phyloP scores from a whole-genome alignment of 1,140 invertebrate genomes.

The Oryctes rhinoceros region DNA sequence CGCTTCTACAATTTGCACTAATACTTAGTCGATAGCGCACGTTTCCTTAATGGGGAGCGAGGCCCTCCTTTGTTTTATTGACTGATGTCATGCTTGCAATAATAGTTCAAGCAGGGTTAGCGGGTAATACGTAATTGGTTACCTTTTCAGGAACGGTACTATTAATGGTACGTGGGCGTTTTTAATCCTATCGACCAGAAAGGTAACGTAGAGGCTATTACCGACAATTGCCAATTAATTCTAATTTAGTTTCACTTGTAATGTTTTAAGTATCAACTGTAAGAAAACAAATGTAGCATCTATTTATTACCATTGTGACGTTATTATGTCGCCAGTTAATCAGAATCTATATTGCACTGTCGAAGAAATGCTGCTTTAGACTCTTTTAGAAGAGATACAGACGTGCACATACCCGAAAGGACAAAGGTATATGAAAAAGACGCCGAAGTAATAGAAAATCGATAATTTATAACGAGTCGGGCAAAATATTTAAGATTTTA shows the following conservation, averaged over 20 bases:
- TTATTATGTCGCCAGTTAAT: too few relatives aligned
- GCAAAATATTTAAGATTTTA: too few relatives aligned
- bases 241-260: neutral
- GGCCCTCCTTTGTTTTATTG: neutral
- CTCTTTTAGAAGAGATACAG: too few relatives aligned
- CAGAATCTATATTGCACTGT: too few relatives aligned
- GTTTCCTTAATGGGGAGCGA: neutral
- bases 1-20: neutral
- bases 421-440: too few relatives aligned
- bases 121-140: neutral
- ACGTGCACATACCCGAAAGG: too few relatives aligned
- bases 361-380: too few relatives aligned
- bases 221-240: neutral
- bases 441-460: too few relatives aligned
- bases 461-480: neutral
- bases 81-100: neutral
- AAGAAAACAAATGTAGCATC: too few relatives aligned
- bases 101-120: neutral
- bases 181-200: neutral
- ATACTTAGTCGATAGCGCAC: neutral
- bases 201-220: neutral
- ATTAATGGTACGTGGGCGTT: neutral
- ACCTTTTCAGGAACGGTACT: neutral
- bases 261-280: neutral
- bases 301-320: too few relatives aligned